Evolutionary conservation across 1,140 invertebrate genomes (phyloP), one percentile per base, ranked within the genome.

Genomic region (Pollicipes pollicipes): DNA sequence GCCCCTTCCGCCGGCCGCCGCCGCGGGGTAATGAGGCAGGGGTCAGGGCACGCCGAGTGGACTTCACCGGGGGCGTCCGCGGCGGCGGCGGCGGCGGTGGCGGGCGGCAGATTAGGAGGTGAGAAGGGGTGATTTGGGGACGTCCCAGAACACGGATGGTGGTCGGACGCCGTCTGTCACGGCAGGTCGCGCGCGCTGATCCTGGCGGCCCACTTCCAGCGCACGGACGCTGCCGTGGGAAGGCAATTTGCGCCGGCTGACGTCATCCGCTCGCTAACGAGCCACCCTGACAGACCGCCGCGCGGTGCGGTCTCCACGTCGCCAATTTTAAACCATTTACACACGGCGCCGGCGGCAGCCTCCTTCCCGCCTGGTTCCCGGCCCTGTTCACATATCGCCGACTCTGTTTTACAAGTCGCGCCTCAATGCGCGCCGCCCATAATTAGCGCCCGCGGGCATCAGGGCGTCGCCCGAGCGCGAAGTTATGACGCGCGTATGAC

Each of bases 281-380:
- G 45, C 8, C 45, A n/a, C n/a, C n/a, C n/a, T n/a, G n/a, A n/a
- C n/a, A n/a, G 45, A 58, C 45, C 45, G 45, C 45, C 6, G 45
- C 45, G 13, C 8, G 2, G 45, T 21, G 45, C 45, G 24, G 8
- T 21, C 45, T 10, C 45, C 32, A 16, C 32, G 32, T 16, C 45
- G 45, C 45, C 45, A 58, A 58, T 58, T 58, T 58, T 58, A 58
- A 58, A 24, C 45, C 45, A 58, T 58, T 58, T 58, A 58, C 45
- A 10, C 10, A 21, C 45, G 45, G 45, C 24, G 45, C 13, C 24
- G 13, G 45, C 45, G 45, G 24, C 45, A 58, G 45, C 45, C 24
- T 21, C 6, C 6, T 24, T 58, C 45, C 21, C 13, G 3, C 45
- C 13, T 58, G 13, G 13, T 58, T 58, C 45, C 10, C 45, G 45